These are phyloP conservation scores for Candoia aspera DNA, from an alignment of 2,113 vertebrate species.

Conservation along the genomic window DNA sequence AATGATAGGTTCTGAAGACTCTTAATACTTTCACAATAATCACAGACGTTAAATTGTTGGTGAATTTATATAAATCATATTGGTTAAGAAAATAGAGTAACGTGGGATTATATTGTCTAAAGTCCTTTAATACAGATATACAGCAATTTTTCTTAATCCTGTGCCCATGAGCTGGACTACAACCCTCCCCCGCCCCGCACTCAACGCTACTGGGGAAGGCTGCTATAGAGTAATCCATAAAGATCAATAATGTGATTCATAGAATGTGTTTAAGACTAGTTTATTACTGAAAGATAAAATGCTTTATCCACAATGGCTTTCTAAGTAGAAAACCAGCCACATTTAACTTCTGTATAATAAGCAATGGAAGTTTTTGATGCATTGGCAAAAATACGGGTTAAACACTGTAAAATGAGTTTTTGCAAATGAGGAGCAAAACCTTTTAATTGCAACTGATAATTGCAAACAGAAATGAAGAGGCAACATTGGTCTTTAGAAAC, in stretches of 20 bases:
- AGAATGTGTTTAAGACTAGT: slow-evolving; percentile 22
- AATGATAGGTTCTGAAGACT: slow-evolving; percentile 31
- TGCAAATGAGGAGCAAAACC: slow-evolving; percentile 48
- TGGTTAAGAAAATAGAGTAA: background rate
- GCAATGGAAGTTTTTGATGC: slow-evolving; percentile 39
- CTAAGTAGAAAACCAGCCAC: slow-evolving; percentile 40
- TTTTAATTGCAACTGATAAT: slow-evolving; percentile 48
- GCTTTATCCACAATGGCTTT: slow-evolving; percentile 21
- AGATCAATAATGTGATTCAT: background rate
- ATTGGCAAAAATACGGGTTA: slow-evolving; percentile 41
- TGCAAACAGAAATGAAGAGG: slow-evolving; percentile 62
- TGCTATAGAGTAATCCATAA: background rate
- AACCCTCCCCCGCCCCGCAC: background rate
- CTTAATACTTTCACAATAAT: slow-evolving; percentile 33
- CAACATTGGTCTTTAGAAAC: slow-evolving; percentile 58
- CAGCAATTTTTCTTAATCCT: background rate
- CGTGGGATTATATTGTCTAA: background rate
- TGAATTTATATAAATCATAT: background rate
- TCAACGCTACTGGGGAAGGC: background rate
- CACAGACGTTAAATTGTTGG: slow-evolving; percentile 39
- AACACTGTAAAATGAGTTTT: slow-evolving; percentile 24
- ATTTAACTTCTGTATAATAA: slow-evolving; percentile 37
- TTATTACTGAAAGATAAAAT: slow-evolving; percentile 36
- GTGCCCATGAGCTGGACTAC: background rate
- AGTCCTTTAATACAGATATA: background rate